Percentiles rank a stretch among this genome's conserved stretches.
phyloP scores from a whole-genome alignment of 2,888 invertebrate genomes.

The Fissipunctia ypsillon region DNA sequence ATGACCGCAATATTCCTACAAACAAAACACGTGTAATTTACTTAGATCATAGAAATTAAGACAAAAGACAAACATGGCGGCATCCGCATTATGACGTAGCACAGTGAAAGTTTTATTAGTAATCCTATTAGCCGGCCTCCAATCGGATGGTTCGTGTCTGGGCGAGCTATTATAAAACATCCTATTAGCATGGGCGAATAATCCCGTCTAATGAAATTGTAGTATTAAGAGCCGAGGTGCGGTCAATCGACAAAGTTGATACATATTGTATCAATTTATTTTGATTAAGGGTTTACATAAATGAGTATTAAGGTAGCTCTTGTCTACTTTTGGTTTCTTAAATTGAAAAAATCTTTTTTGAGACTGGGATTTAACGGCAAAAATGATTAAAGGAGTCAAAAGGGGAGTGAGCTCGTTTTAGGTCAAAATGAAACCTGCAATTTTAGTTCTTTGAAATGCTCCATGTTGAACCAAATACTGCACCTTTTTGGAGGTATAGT shows the following conservation, averaged over 20 bases:
- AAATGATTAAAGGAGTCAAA: background rate
- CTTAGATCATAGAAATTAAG: slow-evolving; percentile 6
- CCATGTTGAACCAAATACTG: background rate
- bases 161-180: slow-evolving; percentile 68
- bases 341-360: background rate
- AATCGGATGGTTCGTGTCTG: slow-evolving; percentile 61
- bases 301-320: background rate
- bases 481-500: background rate
- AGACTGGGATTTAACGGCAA: background rate
- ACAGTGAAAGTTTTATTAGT: slow-evolving; percentile 63
- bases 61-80: slow-evolving; percentile 43
- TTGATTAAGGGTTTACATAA: background rate
- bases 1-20: background rate
- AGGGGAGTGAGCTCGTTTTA: background rate
- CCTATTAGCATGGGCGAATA: slow-evolving; percentile 69
- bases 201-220: slow-evolving; percentile 71
- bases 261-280: slow-evolving; percentile 22
- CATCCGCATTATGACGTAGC: slow-evolving; percentile 47
- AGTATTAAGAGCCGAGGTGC: slow-evolving; percentile 56
- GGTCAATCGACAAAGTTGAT: slow-evolving; percentile 21
- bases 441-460: background rate
- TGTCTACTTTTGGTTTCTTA: background rate
- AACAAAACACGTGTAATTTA: background rate
- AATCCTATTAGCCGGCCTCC: slow-evolving; percentile 65
- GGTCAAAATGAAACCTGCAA: background rate